Percentiles rank a stretch among this genome's conserved stretches.
Conservation (phyloP, 2,888 invertebrate genomes). For the Tillus elongatus region DNA sequence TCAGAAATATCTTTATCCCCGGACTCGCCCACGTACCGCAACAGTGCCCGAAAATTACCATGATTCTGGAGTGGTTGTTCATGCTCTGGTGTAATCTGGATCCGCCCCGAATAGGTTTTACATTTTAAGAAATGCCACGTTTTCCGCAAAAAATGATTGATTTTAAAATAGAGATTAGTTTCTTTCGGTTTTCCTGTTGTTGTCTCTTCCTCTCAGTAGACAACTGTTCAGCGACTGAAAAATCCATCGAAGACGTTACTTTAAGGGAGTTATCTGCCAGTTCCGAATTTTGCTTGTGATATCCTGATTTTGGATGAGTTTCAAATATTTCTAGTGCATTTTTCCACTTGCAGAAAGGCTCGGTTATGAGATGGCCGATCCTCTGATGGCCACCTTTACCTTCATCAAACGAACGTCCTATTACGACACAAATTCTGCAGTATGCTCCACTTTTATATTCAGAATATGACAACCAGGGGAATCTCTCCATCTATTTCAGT, state of each 20-base stretch:
- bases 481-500: conserved; percentile 15
- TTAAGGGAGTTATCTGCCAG: conserved; percentile 19
- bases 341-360: conserved; percentile 19
- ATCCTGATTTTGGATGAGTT: conserved; percentile 12
- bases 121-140: conserved; percentile 14
- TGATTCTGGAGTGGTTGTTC: too few species aligned
- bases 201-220: conserved; percentile 17
- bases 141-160: conserved; percentile 16
- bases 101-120: conserved; percentile 16
- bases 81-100: too few species aligned
- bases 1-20: conserved; percentile 16
- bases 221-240: conserved; percentile 14
- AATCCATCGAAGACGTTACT: conserved; percentile 15
- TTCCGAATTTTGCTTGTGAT: too few species aligned
- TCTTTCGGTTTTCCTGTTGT: conserved; percentile 15
- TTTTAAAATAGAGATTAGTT: conserved; percentile 7
- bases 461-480: conserved; percentile 13
- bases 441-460: conserved; percentile 17
- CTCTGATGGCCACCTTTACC: conserved; percentile 16
- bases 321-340: conserved; percentile 12
- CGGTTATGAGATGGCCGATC: conserved; percentile 17
- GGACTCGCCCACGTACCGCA: conserved; percentile 13
- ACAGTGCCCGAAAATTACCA: too few species aligned
- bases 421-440: conserved; percentile 18
- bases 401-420: conserved; percentile 18